phyloP scores from a whole-genome alignment of 2,888 invertebrate species.

The Lydus trimaculatus region DNA sequence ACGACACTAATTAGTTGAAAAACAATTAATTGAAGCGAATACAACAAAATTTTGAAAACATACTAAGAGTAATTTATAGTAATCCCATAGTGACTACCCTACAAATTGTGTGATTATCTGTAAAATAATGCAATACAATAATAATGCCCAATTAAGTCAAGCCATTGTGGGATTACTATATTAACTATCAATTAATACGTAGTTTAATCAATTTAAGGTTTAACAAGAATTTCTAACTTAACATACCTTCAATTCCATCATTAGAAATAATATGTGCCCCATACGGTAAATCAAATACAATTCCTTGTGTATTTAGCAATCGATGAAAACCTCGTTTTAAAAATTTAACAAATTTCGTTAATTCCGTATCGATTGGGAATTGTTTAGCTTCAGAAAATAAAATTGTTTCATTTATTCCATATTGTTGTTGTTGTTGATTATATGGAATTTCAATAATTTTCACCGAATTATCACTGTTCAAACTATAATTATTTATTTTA shows the following conservation, averaged over 20 bases:
- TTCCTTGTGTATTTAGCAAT: constrained; percentile 48
- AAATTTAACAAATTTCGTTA: constrained; percentile 51
- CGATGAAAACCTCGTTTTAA: constrained; percentile 45
- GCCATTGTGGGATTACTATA: too few species aligned
- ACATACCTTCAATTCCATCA: constrained; percentile 9
- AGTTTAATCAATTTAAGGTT: too few species aligned
- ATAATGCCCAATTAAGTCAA: too few species aligned
- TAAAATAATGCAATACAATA: too few species aligned
- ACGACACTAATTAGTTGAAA: too few species aligned
- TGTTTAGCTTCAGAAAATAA: constrained; percentile 34
- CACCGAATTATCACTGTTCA: constrained; percentile 41
- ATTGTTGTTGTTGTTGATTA: constrained; percentile 30
- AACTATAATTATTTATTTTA: constrained; percentile 22
- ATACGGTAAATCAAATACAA: constrained; percentile 47
- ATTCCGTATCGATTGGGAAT: constrained; percentile 44
- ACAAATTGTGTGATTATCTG: too few species aligned
- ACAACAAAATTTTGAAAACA: constrained; percentile 22
- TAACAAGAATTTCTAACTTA: constrained; percentile 6
- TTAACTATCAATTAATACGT: too few species aligned
- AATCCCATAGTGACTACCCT: too few species aligned
- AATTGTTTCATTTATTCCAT: constrained; percentile 18
- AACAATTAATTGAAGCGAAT: too few species aligned
- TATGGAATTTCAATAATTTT: constrained; percentile 44
- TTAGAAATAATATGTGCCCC: constrained; percentile 40
- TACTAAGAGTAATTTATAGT: too few species aligned